Conservation (phyloP, 2,888 invertebrate genomes). For the Caenorhabditis imperialis region DNA sequence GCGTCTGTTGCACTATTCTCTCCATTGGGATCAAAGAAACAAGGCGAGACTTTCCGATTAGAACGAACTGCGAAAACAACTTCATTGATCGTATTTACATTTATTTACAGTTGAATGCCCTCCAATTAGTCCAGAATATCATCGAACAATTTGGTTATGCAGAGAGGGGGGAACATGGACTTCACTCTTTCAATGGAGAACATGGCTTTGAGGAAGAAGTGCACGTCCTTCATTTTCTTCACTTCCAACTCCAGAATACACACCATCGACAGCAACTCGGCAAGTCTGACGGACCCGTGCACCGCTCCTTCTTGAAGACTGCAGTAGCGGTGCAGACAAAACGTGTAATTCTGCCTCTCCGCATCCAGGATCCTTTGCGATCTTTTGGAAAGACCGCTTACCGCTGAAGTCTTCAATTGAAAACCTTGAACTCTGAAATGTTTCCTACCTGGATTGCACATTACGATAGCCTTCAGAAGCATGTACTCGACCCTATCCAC, state of each 20-base stretch:
- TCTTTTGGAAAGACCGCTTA: neutral
- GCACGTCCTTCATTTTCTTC: conserved; percentile 15
- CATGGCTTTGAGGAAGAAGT: neutral
- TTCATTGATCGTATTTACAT: neutral
- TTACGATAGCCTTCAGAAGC: conserved; percentile 18
- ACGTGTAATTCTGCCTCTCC: conserved; percentile 7
- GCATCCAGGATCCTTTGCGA: conserved; percentile 6
- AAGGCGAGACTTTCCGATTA: too few relatives aligned
- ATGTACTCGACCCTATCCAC: conserved; percentile 26
- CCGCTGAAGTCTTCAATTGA: conserved; percentile 16
- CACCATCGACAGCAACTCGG: conserved; percentile 11
- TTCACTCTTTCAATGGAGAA: neutral
- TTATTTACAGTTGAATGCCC: neutral
- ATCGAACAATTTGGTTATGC: neutral
- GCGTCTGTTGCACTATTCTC: conserved; percentile 6
- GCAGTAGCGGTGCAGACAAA: conserved; percentile 20
- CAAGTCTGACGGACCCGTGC: conserved; percentile 3
- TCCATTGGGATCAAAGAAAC: too few relatives aligned
- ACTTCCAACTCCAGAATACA: conserved; percentile 14
- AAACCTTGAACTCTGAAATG: neutral
- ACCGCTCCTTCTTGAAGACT: conserved; percentile 13
- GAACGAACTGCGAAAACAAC: too few relatives aligned
- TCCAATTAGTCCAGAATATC: conserved; percentile 7
- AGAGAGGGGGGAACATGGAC: too few relatives aligned
- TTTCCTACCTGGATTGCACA: conserved; percentile 18